Evolutionary conservation across 2,797 vertebrate species (phyloP).

Genomic region (Myotis planiceps): DNA sequence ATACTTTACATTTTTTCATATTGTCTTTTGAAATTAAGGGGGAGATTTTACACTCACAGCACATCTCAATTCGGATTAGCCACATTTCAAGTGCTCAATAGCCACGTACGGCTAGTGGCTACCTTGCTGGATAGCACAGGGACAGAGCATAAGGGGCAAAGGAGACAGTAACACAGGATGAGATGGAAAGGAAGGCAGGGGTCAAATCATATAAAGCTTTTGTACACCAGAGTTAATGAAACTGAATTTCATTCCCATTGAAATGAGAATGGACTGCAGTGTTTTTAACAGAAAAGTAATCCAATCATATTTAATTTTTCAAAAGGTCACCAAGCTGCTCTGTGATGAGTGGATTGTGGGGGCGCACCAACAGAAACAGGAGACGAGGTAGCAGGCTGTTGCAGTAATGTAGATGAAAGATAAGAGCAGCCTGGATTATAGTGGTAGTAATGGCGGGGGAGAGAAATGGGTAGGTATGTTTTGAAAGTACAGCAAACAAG

Average conservation of each 20-base stretch:
- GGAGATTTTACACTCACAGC: not conserved
- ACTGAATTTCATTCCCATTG: not conserved
- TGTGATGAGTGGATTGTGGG: not conserved
- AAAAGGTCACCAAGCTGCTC: not conserved
- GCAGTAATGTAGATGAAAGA: not conserved
- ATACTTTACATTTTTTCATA: not conserved
- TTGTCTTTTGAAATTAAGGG: conserved; percentile 40
- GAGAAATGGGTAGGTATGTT: not conserved
- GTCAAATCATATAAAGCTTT: not conserved
- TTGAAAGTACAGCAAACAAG: not conserved
- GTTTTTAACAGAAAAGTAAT: not conserved
- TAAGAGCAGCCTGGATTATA: not conserved
- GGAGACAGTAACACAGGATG: accelerated
- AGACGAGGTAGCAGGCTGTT: not conserved
- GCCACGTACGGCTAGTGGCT: not conserved
- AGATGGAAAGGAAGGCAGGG: not conserved
- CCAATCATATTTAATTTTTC: not conserved
- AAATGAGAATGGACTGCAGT: not conserved
- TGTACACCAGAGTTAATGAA: not conserved
- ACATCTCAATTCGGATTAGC: not conserved
- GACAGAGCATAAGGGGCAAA: not conserved
- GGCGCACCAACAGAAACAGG: not conserved
- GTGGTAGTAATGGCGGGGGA: not conserved
- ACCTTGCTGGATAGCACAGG: not conserved
- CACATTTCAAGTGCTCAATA: not conserved